A percentile compares a stretch with the other conserved stretches of the same genome.
phyloP scores from a whole-genome alignment of 2,888 invertebrate species.

The Ceramica pisi region DNA sequence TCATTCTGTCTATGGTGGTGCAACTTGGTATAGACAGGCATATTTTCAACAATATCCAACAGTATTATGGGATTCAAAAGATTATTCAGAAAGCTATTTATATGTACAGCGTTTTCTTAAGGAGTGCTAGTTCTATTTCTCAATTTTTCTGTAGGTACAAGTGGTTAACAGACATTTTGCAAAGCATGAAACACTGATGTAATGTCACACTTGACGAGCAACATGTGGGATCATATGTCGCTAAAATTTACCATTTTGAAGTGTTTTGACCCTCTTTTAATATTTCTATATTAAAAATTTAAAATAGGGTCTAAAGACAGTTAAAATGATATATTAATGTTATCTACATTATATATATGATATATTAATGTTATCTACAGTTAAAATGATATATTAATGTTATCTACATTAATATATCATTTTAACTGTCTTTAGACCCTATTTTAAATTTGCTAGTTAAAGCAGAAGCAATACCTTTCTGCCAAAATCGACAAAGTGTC shows the following conservation, averaged over 20 bases:
- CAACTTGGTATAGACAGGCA: background rate
- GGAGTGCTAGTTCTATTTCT: slow-evolving; percentile 14
- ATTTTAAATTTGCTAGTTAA: no score
- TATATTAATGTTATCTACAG: no score
- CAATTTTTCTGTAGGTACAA: slow-evolving; percentile 7
- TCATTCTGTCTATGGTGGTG: background rate
- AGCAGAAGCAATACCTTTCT: background rate
- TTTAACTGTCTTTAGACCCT: no score
- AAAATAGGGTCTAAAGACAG: no score
- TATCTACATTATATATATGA: no score
- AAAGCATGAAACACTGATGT: slow-evolving; percentile 35
- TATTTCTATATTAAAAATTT: no score
- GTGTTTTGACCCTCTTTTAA: no score
- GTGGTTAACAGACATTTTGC: slow-evolving; percentile 32
- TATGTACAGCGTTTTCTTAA: background rate
- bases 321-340: no score
- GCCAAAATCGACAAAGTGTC: background rate
- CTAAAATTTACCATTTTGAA: background rate
- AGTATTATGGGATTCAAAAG: background rate
- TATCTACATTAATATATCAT: no score
- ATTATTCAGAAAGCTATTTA: background rate
- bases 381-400: no score
- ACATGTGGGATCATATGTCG: slow-evolving; percentile 4
- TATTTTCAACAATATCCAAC: background rate
- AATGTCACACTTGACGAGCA: slow-evolving; percentile 27